Conservation (phyloP, 2,797 vertebrate species). For the Enteromius thamalakanensis region DNA sequence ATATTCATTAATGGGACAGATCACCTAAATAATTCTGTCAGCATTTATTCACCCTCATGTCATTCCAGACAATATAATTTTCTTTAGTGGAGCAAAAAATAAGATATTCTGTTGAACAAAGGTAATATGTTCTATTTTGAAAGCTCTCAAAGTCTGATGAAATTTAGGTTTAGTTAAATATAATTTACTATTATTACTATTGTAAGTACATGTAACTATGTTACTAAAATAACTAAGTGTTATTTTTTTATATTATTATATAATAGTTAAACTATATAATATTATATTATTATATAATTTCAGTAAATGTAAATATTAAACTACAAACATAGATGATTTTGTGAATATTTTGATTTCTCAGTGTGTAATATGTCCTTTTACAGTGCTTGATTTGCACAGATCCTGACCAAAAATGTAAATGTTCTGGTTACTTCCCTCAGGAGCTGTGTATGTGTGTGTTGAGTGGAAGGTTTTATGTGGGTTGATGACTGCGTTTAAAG, state of each 20-base stretch:
- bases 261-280: too few species aligned
- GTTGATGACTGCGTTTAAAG: not conserved
- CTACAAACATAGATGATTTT: too few species aligned
- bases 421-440: not conserved
- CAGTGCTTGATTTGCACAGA: not conserved
- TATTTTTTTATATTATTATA: too few species aligned
- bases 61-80: not conserved
- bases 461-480: not conserved
- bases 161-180: not conserved
- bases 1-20: not conserved
- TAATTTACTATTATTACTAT: not conserved
- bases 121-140: not conserved
- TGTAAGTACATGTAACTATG: not conserved
- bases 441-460: not conserved
- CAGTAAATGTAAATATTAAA: not conserved
- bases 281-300: too few species aligned
- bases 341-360: not conserved
- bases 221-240: not conserved
- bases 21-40: not conserved
- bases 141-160: not conserved
- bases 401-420: not conserved
- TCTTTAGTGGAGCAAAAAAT: not conserved
- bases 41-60: not conserved
- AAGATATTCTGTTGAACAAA: not conserved
- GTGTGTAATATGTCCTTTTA: not conserved